Evolutionary conservation across 2,797 vertebrate genomes (phyloP), one percentile per base, ranked within the genome.

Genomic region (Silurus lanzhouensis): DNA sequence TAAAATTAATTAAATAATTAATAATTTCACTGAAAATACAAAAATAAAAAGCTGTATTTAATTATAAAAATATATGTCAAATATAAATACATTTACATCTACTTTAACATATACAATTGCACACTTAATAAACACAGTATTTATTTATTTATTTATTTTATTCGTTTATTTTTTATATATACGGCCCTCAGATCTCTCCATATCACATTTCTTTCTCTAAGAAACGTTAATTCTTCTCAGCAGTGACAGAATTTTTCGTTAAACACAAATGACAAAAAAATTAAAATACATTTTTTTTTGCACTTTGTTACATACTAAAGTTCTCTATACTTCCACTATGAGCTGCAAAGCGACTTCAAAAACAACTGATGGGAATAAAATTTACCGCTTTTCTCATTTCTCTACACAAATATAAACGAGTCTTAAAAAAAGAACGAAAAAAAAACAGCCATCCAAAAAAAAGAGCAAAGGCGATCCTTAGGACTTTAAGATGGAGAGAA

Each of bases 341-440:
- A 95, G 93, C 94, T 95, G 94, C 92, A 93, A 95, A 94, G 92
- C 94, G 93, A 95, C 94, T 95, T 92, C 94, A 94, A 38, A 38
- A 38, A 38, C 38, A 94, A 94, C 92, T 92, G 88, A 72, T 75
- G 63, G 93, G 92, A 92, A 93, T 93, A 93, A 93, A 92, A 87
- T 91, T 92, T 80, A 66, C 76, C 82, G 90, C 91, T 90, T 91
- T 90, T 92, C 91, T 90, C 84, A 83, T 91, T 91, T 90, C 85
- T 92, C 92, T 90, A 91, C n/a, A 90, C 91, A 95, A 95, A 88
- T 88, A 87, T 48, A 71, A 77, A 87, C 17, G 27, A 78, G 82
- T 57, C 74, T 7, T 82, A 94, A 92, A 84, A 74, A 74, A 77
- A 60, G 1, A 8, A 27, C n/a, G 5, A 25, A 66, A 77, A 25